phyloP scores from a whole-genome alignment of 2,797 vertebrate species.

The Sarcophilus harrisii region DNA sequence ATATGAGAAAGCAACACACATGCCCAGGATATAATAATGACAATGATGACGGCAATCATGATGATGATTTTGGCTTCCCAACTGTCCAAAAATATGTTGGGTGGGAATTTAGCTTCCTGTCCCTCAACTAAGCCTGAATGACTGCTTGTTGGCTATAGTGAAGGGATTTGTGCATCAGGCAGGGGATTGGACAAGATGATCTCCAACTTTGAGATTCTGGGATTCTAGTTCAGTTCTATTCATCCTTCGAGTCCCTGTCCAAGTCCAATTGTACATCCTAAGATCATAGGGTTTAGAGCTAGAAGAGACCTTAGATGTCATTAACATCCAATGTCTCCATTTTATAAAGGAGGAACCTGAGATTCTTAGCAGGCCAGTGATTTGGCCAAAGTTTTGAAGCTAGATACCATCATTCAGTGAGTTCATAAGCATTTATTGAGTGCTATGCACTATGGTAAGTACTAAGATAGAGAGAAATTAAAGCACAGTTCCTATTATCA shows the following conservation, averaged over 20 bases:
- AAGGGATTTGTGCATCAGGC: not conserved
- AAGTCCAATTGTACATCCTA: not conserved
- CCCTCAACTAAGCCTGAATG: not conserved
- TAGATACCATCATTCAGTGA: not conserved
- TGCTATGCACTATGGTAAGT: not conserved
- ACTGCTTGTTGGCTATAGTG: not conserved
- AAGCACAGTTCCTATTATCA: not conserved
- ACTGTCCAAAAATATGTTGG: not conserved
- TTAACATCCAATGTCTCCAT: not conserved
- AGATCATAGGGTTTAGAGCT: not conserved
- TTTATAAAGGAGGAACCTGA: not conserved
- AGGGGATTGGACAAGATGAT: not conserved
- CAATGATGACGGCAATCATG: not conserved
- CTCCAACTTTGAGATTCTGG: not conserved
- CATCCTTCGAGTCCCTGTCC: not conserved
- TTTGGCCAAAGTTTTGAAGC: not conserved
- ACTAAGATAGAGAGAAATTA: not conserved
- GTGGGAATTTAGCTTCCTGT: not conserved
- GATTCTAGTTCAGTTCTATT: not conserved
- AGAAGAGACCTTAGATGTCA: not conserved
- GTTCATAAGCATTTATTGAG: not conserved
- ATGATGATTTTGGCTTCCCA: not conserved
- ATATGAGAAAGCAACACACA: not conserved
- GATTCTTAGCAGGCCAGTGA: not conserved
- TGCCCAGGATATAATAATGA: not conserved